A percentile compares a stretch with the other conserved stretches of the same genome.
phyloP scores from a whole-genome alignment of 2,797 vertebrate genomes.

The Sebastes diploproa region DNA sequence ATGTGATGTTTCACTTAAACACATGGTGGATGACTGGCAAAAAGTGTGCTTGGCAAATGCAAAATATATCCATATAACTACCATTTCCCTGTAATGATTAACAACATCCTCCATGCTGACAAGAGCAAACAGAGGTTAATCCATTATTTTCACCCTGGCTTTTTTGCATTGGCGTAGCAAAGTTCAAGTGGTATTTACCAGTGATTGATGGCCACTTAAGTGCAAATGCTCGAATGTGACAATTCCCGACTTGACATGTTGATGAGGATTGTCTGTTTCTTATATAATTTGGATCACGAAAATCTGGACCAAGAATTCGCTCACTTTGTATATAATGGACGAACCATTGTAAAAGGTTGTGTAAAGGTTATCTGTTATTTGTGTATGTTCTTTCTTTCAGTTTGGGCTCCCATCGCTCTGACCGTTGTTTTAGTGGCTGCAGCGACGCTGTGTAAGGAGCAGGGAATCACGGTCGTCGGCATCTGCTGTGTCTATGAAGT shows the following conservation, averaged over 20 bases:
- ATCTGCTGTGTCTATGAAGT: conserved; percentile 98
- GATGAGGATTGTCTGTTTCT: background rate
- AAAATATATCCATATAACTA: background rate
- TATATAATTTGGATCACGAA: background rate
- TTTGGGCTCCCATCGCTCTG: conserved; percentile 92
- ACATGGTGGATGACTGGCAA: no score
- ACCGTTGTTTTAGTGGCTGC: conserved; percentile 93
- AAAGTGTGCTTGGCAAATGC: background rate
- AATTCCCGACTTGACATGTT: background rate
- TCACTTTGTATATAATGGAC: background rate
- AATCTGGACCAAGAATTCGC: background rate
- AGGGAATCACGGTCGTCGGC: conserved; percentile 98
- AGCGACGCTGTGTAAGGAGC: conserved; percentile 97
- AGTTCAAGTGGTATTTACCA: background rate
- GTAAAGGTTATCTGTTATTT: background rate
- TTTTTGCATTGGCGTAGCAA: background rate
- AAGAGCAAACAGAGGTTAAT: background rate
- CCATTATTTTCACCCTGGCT: background rate
- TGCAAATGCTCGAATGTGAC: background rate
- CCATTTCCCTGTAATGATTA: background rate
- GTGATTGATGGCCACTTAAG: background rate
- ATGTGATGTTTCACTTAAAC: background rate
- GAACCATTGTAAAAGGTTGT: background rate
- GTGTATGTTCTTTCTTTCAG: conserved; percentile 65
- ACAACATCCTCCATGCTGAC: background rate